Base-by-base conservation (phyloP, 2,113 vertebrate genomes). In the Lagopus muta region DNA sequence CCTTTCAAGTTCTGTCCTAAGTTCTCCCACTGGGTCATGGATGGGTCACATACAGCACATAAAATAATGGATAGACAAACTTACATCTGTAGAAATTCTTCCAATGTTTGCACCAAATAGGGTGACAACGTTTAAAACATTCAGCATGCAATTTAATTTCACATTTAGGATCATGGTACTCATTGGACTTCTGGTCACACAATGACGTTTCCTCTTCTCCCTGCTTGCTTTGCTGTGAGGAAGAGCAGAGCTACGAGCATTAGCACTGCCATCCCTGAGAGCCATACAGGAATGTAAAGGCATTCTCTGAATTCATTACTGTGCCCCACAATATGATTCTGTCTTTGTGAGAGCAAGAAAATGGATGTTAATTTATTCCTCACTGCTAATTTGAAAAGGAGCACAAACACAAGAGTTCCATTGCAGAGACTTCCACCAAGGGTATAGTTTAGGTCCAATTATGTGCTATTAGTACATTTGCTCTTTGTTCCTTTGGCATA, bases 381-480 rank as follows among this genome's bases (percentile, higher is more conserved):
- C 86, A 91, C 67, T 89, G 90, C 97, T 98, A 98, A 98, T 98
- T 98, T 52, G 93, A 93, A 97, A 97, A 97, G 94, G 86, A 96
- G 93, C 94, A 66, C 93, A 94, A 97, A 97, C 97, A 97, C 83
- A 45, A 34, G 95, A 69, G 95, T 89, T 94, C 75, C 21, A 78
- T 80, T 81, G 89, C 88, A 58, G 20, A 58, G 94, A 61, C 66
- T 92, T 86, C 79, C 88, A 96, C 97, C 15, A 74, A 97, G 96
- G 96, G 95, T 94, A 94, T 70, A 81, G 95, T 95, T 97, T 96
- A 95, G 81, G 92, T 80, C 92, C 95, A 96, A 97, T 97, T 97
- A 96, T 67, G 87, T 80, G 87, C 78, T 92, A 97, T 97, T 97
- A 97, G 95, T 94, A 90, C 88, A 78, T 96, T 96, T 96, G 92